Percentiles rank a stretch among this genome's conserved stretches.
phyloP scores from a whole-genome alignment of 2,797 vertebrate genomes.

The Trachurus trachurus region DNA sequence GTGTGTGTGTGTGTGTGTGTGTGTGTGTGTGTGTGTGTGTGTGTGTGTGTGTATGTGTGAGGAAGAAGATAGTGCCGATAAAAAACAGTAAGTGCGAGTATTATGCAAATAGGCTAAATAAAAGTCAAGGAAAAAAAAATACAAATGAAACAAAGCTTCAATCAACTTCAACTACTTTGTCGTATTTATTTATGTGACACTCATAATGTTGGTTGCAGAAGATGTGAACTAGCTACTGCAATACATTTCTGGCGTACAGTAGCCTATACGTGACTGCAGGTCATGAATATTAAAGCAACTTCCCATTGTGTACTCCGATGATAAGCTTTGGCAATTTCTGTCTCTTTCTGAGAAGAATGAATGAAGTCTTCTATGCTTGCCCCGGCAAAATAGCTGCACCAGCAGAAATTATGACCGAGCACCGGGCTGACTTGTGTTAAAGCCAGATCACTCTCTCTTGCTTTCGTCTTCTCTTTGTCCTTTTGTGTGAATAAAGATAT shows the following conservation, averaged over 20 bases:
- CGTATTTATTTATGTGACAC: neutral
- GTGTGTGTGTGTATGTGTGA: constrained; percentile 12
- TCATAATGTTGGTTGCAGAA: neutral
- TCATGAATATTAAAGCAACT: constrained; percentile 26
- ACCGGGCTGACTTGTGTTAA: constrained; percentile 57
- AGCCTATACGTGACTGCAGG: constrained; percentile 1
- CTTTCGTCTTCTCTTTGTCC: constrained; percentile 58
- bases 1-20: constrained; percentile 11
- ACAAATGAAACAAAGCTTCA: neutral
- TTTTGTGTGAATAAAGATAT: constrained; percentile 80
- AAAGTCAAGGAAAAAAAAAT: neutral
- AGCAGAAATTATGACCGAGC: constrained; percentile 72
- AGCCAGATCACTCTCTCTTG: constrained; percentile 62
- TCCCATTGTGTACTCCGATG: constrained; percentile 10
- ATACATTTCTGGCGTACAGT: neutral
- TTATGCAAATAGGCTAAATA: neutral
- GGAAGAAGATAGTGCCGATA: constrained; percentile 18
- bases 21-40: constrained; percentile 24
- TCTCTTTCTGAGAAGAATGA: constrained; percentile 60
- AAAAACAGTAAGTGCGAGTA: constrained; percentile 5
- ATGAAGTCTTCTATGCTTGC: constrained; percentile 60
- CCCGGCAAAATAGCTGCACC: constrained; percentile 75
- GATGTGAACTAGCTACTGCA: neutral
- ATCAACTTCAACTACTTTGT: neutral
- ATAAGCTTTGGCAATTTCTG: constrained; percentile 24